Conservation (phyloP, 1,140 invertebrate genomes). For the Hestina assimilis region DNA sequence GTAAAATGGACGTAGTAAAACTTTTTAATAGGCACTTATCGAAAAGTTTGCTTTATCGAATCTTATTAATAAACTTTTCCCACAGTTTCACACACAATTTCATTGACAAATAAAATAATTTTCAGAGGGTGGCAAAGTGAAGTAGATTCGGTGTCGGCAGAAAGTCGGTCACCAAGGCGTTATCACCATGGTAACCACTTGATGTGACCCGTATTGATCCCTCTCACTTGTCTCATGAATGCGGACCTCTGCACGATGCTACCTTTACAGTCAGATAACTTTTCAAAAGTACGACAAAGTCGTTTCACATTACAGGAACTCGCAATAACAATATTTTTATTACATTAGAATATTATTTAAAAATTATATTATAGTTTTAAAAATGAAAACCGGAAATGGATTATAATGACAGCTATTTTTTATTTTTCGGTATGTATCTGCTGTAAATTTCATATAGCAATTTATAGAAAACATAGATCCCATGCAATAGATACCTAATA, state of each 20-base stretch:
- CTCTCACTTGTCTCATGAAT: slow-evolving; percentile 25
- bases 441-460: too few species aligned
- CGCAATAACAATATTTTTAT: background rate
- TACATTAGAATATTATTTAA: too few species aligned
- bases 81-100: background rate
- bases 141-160: slow-evolving; percentile 13
- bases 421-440: too few species aligned
- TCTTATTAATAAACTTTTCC: too few species aligned
- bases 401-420: too few species aligned
- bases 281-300: background rate
- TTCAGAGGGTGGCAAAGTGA: background rate
- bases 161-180: slow-evolving; percentile 32
- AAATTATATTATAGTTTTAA: too few species aligned
- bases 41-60: too few species aligned
- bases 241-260: slow-evolving; percentile 12
- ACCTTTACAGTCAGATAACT: slow-evolving; percentile 14
- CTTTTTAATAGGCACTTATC: too few species aligned
- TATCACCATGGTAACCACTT: slow-evolving; percentile 42
- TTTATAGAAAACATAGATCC: too few species aligned
- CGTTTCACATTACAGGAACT: background rate
- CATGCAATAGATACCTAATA: too few species aligned
- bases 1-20: too few species aligned
- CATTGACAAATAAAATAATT: background rate
- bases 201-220: slow-evolving; percentile 36
- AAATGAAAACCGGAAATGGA: too few species aligned